A percentile compares a stretch with the other conserved stretches of the same genome.
Conservation (phyloP, 2,113 vertebrate genomes). For the Helogale parvula region DNA sequence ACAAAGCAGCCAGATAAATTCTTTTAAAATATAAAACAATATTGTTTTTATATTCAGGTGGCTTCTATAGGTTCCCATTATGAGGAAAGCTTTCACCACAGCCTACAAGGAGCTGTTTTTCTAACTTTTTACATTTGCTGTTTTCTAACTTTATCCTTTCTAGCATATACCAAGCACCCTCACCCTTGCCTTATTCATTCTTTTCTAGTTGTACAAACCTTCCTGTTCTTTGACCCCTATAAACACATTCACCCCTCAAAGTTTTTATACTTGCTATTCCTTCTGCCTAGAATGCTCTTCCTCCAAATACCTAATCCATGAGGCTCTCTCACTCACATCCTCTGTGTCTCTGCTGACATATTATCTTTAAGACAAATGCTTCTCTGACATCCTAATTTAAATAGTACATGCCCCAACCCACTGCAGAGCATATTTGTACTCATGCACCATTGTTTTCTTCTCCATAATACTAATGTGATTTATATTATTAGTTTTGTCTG, state of each 20-base stretch:
- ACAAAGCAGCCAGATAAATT: not conserved
- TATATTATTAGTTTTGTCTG: not conserved
- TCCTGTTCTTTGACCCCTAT: not conserved
- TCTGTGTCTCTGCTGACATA: not conserved
- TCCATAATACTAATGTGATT: not conserved
- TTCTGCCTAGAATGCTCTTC: not conserved
- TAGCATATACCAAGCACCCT: not conserved
- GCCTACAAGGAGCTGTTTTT: not conserved
- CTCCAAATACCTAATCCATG: not conserved
- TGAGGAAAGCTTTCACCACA: not conserved
- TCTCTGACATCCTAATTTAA: not conserved
- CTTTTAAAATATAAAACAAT: not conserved
- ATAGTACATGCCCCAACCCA: not conserved
- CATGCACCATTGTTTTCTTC: not conserved
- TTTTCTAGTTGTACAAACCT: not conserved
- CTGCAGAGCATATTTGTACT: not conserved
- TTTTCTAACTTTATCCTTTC: not conserved
- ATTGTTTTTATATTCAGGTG: not conserved
- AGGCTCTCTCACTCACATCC: not conserved
- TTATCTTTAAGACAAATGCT: not conserved
- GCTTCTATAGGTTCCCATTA: not conserved
- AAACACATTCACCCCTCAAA: not conserved
- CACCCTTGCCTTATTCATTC: not conserved
- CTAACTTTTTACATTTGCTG: not conserved
- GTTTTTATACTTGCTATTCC: not conserved